Percentiles rank a stretch among this genome's conserved stretches.
phyloP scores from a whole-genome alignment of 1,140 invertebrate genomes.

The Mamestra configurata region DNA sequence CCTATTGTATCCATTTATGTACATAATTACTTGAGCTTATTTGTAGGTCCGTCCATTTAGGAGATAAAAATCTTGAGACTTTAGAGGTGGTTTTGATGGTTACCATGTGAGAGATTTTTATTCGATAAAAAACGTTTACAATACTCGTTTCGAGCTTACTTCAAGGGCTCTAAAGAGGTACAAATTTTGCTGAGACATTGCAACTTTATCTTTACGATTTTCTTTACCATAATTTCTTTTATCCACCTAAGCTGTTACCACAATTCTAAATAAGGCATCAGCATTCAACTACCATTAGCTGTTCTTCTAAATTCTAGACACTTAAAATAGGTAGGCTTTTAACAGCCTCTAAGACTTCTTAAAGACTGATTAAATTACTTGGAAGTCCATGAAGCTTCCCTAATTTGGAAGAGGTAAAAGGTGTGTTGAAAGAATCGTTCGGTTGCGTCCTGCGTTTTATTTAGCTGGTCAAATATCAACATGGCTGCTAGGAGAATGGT shows the following conservation, averaged over 20 bases:
- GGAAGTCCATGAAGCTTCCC: constrained; percentile 12
- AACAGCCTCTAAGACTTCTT: neutral
- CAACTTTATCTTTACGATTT: neutral
- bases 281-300: neutral
- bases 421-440: constrained; percentile 6
- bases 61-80: constrained; percentile 35
- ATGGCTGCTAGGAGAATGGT: neutral
- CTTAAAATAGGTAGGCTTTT: constrained; percentile 12
- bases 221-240: neutral
- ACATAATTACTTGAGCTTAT: constrained; percentile 44
- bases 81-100: neutral
- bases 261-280: neutral
- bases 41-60: constrained; percentile 14
- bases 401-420: constrained; percentile 29
- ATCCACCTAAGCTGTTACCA: neutral
- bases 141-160: neutral
- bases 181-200: neutral
- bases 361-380: constrained; percentile 28
- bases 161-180: neutral
- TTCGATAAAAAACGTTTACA: no score
- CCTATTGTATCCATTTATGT: constrained; percentile 41
- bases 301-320: neutral
- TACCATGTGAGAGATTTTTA: neutral
- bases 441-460: constrained; percentile 20
- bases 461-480: constrained; percentile 25